Percentiles rank a stretch among this genome's conserved stretches.
Evolutionary conservation across 2,888 invertebrate species (phyloP).

Genomic region (Drosophila putrida): DNA sequence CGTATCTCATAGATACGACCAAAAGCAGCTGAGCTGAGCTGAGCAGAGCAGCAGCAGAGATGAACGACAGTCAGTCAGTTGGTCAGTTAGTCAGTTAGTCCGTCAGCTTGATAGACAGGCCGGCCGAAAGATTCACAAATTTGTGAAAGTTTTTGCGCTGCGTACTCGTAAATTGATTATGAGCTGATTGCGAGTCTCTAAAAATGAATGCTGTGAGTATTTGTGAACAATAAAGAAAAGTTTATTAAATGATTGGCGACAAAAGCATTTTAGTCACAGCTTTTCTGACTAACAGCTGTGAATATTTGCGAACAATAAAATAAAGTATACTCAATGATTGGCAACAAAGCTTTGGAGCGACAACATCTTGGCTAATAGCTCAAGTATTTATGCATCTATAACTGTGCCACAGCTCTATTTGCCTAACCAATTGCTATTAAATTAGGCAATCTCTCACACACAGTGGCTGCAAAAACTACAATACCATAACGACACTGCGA

Average conservation of each 20-base stretch:
- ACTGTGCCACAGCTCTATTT: conserved; percentile 43
- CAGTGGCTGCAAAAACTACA: conserved; percentile 39
- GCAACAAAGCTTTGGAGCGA: background rate
- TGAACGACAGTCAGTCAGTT: conserved; percentile 57
- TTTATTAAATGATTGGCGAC: conserved; percentile 35
- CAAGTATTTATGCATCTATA: conserved; percentile 23
- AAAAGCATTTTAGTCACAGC: background rate
- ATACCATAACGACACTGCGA: conserved; percentile 58
- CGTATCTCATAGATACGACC: conserved; percentile 45
- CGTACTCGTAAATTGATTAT: conserved; percentile 75
- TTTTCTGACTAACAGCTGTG: conserved; percentile 1
- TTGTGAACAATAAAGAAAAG: conserved; percentile 36
- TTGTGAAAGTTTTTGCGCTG: conserved; percentile 67
- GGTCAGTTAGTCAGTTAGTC: conserved; percentile 6
- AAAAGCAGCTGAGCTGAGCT: conserved; percentile 17
- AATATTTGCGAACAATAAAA: conserved; percentile 41
- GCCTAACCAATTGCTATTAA: conserved; percentile 60
- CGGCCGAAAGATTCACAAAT: conserved; percentile 40
- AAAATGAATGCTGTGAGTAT: conserved; percentile 26
- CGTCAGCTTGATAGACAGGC: conserved; percentile 13
- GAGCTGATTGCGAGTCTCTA: conserved; percentile 58
- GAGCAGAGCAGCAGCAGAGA: conserved; percentile 26
- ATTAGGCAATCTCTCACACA: conserved; percentile 65
- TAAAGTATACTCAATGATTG: conserved; percentile 28
- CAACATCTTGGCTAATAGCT: conserved; percentile 22